Base-by-base conservation (phyloP, 2,888 invertebrate species). In the Sminthurinus aureus region DNA sequence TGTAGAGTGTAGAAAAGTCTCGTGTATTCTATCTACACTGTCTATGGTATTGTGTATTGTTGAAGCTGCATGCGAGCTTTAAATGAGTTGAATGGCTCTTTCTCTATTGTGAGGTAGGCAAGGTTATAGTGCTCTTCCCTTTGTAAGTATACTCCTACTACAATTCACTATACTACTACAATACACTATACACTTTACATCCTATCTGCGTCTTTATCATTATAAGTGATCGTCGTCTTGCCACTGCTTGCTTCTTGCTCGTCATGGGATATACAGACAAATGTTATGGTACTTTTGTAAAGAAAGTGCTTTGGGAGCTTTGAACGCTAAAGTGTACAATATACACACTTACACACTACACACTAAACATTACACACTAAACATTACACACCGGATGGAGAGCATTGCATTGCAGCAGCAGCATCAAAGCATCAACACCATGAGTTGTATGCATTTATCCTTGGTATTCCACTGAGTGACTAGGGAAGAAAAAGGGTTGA, bases 401-500 rank as follows among this genome's bases (percentile, higher is more conserved):
- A 38, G 38, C 38, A 38, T 38, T 38, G 38, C 38, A 38, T 38
- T 38, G 38, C 38, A 38, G 38, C 38, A 38, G 38, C 38, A 38
- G 38, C 38, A 38, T 38, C 38, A 38, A 38, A 38, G 66, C 66
- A 66, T 66, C 66, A 66, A 38, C 38, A 38, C 3, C 38, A 6
- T 38, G 38, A 38, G 38, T 38, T 38, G 38, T 38, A 4, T 18
- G 76, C 20, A 76, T 24, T 50, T 52, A 38, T 24, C 69, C 69
- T 69, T 24, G 69, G 12, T 69, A 69, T 69, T 69, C 69, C 20
- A 69, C 69, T 20, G 26, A 58, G 58, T 58, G 58, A 58, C 15
- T 22, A 74, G 75, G 24, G 51, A 81, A 58, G 52, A 81, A 83
- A 77, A 78, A 78, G 52, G 83, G 83, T 76, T 78, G 78, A 78